These are phyloP conservation scores for Strongylocentrotus purpuratus DNA, from an alignment of 35 echinoderm and acorn worm species.

Conservation along the genomic window DNA sequence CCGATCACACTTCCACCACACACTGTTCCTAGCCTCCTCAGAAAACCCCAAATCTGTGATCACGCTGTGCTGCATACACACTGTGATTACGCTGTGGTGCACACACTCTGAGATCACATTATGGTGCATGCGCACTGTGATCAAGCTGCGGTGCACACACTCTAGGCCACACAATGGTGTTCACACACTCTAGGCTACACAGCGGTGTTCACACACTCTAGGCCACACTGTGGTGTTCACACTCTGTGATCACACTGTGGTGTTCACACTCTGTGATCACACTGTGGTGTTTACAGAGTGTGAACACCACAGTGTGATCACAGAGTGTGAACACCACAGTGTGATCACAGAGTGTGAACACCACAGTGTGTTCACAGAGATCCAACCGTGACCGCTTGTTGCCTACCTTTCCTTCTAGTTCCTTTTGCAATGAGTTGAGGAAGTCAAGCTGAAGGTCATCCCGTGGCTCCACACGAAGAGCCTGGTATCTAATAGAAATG, in stretches of 20 bases:
- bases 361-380: background rate
- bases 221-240: no score
- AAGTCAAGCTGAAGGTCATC: conserved; percentile 42
- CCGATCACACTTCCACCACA: no score
- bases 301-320: no score
- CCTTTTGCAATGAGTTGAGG: conserved; percentile 6
- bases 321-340: no score
- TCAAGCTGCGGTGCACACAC: background rate
- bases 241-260: no score
- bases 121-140: no score
- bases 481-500: conserved; percentile 42
- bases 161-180: background rate
- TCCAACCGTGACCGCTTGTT: background rate
- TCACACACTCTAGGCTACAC: background rate
- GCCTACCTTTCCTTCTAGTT: conserved; percentile 48
- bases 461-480: conserved; percentile 30
- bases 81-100: no score
- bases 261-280: no score
- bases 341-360: no score
- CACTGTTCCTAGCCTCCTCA: no score
- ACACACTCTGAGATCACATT: no score
- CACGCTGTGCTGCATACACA: background rate
- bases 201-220: background rate
- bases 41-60: background rate
- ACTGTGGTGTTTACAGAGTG: no score